A percentile compares a stretch with the other conserved stretches of the same genome.
These are phyloP conservation scores for Pseudochaenichthys georgianus DNA, from an alignment of 2,797 vertebrate genomes.

Conservation along the genomic window DNA sequence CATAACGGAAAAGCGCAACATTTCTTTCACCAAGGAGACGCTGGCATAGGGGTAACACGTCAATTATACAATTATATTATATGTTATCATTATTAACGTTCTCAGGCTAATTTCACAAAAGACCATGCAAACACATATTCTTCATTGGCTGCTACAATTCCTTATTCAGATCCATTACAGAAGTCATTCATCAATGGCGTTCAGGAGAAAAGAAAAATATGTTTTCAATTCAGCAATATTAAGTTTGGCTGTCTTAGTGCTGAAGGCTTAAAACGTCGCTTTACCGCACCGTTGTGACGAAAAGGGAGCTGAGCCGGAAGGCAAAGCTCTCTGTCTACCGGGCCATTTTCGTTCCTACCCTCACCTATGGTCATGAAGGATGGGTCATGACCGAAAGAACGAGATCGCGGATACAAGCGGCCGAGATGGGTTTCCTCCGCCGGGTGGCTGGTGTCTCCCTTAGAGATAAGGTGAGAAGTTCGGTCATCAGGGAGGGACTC, in stretches of 20 bases:
- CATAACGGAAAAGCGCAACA: constrained; percentile 28
- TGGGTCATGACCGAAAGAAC: too few relatives aligned
- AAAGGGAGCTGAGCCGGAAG: too few relatives aligned
- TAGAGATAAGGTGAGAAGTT: too few relatives aligned
- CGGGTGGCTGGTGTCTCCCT: too few relatives aligned
- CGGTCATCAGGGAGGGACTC: too few relatives aligned
- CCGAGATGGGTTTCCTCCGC: too few relatives aligned
- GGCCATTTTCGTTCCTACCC: too few relatives aligned
- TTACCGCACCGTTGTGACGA: too few relatives aligned
- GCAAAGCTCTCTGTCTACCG: too few relatives aligned
- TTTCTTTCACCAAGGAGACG: constrained; percentile 22
- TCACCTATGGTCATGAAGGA: too few relatives aligned
- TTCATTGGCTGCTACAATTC: constrained; percentile 2
- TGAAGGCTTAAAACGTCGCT: constrained; percentile 25
- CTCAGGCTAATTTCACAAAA: constrained; percentile 6
- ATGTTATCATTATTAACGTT: constrained; percentile 1
- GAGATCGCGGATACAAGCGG: too few relatives aligned
- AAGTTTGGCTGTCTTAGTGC: constrained; percentile 27
- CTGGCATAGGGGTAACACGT: neutral
- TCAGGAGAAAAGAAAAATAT: constrained; percentile 16
- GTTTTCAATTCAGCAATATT: constrained; percentile 35
- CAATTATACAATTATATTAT: neutral
- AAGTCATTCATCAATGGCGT: constrained; percentile 33
- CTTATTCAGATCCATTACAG: constrained; percentile 23
- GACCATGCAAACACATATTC: neutral